Conservation (phyloP, 2,888 invertebrate species). For the Agrypnus murinus region DNA sequence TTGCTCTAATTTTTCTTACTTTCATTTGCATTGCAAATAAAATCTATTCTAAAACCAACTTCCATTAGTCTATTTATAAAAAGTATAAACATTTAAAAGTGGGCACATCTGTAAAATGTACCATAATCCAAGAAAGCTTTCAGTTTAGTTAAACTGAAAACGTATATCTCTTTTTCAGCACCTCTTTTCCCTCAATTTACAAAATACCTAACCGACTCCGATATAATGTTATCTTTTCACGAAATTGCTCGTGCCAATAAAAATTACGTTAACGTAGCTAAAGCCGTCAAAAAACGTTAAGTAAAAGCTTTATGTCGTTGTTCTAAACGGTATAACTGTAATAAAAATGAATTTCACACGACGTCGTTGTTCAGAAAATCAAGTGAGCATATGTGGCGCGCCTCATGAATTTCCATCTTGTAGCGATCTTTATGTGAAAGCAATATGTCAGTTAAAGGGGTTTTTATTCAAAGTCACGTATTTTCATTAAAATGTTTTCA, state of each 20-base stretch:
- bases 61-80: no score
- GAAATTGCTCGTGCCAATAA: slow-evolving; percentile 6
- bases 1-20: no score
- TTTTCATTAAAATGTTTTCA: slow-evolving; percentile 12
- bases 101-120: no score
- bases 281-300: slow-evolving; percentile 9
- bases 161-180: neutral
- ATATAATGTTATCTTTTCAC: slow-evolving; percentile 5
- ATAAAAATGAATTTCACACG: slow-evolving; percentile 3
- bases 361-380: neutral
- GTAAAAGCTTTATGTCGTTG: slow-evolving; percentile 17
- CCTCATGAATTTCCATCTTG: slow-evolving; percentile 12
- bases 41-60: no score
- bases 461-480: slow-evolving; percentile 11
- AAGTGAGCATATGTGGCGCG: slow-evolving; percentile 7
- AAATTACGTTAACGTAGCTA: neutral
- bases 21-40: no score
- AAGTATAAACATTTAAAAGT: no score
- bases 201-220: neutral
- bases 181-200: slow-evolving; percentile 1
- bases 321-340: slow-evolving; percentile 2
- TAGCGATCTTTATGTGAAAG: slow-evolving; percentile 7
- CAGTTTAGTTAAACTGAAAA: no score
- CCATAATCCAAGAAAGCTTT: no score
- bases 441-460: slow-evolving; percentile 13